These are phyloP conservation scores for Montifringilla adamsi DNA, from an alignment of 2,113 vertebrate species.

Conservation along the genomic window DNA sequence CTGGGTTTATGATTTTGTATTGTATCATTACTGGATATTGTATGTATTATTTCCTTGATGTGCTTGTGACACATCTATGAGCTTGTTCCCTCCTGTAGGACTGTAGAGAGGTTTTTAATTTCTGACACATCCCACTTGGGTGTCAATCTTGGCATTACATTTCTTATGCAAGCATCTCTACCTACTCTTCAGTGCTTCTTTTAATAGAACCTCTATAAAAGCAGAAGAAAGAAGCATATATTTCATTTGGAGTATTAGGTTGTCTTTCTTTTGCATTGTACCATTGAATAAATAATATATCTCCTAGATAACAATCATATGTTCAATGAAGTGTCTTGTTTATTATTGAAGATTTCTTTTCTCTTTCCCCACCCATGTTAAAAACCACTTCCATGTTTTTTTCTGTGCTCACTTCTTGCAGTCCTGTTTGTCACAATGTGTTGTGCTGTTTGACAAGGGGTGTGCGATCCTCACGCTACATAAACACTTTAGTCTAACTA, in stretches of 20 bases:
- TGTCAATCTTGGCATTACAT: neutral
- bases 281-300: neutral
- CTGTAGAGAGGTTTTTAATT: slow-evolving; percentile 26
- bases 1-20: neutral
- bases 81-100: neutral
- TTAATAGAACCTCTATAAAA: neutral
- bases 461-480: neutral
- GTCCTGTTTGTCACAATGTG: neutral
- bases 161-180: neutral
- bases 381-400: neutral
- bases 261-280: neutral
- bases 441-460: neutral
- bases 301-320: neutral
- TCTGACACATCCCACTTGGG: slow-evolving; percentile 28
- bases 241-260: neutral
- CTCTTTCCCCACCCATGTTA: neutral
- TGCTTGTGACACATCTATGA: neutral
- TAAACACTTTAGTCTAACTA: neutral
- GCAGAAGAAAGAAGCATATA: neutral
- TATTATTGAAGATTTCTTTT: neutral
- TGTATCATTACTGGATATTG: neutral
- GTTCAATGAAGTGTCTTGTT: neutral
- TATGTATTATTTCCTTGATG: neutral
- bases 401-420: neutral
- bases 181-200: neutral